Base-by-base conservation (phyloP, 1,140 invertebrate genomes). In the Polypedilum vanderplanki region DNA sequence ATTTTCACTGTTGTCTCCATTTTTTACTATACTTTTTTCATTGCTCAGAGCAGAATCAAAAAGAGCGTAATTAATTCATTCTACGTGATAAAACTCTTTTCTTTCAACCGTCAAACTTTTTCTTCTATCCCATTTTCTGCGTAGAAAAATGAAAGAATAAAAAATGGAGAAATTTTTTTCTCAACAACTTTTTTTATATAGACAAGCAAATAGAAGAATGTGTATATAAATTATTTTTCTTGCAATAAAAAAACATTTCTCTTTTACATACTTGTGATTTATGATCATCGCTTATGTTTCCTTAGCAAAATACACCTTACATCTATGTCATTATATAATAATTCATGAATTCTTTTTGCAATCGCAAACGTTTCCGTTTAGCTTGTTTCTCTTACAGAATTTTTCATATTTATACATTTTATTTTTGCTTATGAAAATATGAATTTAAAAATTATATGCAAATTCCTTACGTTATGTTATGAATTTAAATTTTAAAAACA, bases 21-120 rank as follows among this genome's bases (percentile, higher is more conserved):
- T 57, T 57, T 57, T 15, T 57, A 0, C 46, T 12, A 12, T 57
- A 4, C 12, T 57, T n/a, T 57, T 15, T 57, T 57, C n/a, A 57
- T 57, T 3, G 1, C 3, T n/a, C 12, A 57, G 12, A 12, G 4
- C 9, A 57, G 46, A n/a, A 57, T n/a, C 46, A 57, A 12, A 57
- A 57, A 57, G 4, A 57, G 8, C 46, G 46, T 57, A 57, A 57
- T 57, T 57, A 57, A 57, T 57, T n/a, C 12, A n/a, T 57, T 57
- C n/a, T 57, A 57, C 46, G 46, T 57, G 46, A 57, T 57, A 57
- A 57, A 57, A 57, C 46, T 57, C 46, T 57, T 57, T 57, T 33
- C 5, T n/a, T n/a, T n/a, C n/a, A n/a, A n/a, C n/a, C n/a, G n/a
- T 5, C 24, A 33, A 33, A 33, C 46, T 9, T 4, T 57, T 46